A percentile compares a stretch with the other conserved stretches of the same genome.
Evolutionary conservation across 2,888 invertebrate species (phyloP).

Genomic region (Neelides folsomi): DNA sequence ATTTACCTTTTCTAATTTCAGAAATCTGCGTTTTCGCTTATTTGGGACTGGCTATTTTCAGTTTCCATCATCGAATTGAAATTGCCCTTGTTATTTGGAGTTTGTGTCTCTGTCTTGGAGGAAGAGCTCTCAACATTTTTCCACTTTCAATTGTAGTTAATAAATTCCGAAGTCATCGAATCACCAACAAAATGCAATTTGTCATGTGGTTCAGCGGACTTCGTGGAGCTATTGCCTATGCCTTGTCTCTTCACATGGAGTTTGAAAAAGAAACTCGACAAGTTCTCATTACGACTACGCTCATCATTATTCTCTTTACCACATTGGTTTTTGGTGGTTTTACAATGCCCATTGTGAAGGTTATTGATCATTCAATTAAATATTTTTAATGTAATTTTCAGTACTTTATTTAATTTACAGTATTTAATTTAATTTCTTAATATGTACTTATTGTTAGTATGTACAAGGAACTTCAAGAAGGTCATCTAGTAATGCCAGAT

Average conservation of each 20-base stretch:
- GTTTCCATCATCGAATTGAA: conserved; percentile 85
- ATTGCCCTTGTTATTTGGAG: conserved; percentile 88
- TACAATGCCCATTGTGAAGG: conserved; percentile 89
- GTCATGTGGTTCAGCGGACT: conserved; percentile 97
- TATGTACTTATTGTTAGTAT: conserved; percentile 42
- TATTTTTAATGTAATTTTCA: background rate
- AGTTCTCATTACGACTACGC: conserved; percentile 91
- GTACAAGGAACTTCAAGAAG: conserved; percentile 54
- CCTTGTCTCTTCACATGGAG: conserved; percentile 85
- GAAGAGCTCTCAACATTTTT: conserved; percentile 92
- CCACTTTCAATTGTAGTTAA: conserved; percentile 86
- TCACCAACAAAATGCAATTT: conserved; percentile 96
- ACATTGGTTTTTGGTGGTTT: conserved; percentile 91
- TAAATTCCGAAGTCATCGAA: conserved; percentile 92
- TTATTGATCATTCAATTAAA: conserved; percentile 18
- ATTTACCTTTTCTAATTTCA: conserved; percentile 5
- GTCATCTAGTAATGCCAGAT: conserved; percentile 31
- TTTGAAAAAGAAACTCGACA: conserved; percentile 87
- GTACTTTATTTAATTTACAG: no score
- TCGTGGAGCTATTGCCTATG: conserved; percentile 92
- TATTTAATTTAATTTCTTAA: conserved; percentile 2
- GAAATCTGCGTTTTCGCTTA: conserved; percentile 99
- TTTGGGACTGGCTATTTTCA: conserved; percentile 82
- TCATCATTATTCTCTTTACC: conserved; percentile 94
- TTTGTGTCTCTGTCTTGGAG: conserved; percentile 76